Evolutionary conservation across 2,797 vertebrate genomes (phyloP).

Genomic region (Leptodactylus fallax): DNA sequence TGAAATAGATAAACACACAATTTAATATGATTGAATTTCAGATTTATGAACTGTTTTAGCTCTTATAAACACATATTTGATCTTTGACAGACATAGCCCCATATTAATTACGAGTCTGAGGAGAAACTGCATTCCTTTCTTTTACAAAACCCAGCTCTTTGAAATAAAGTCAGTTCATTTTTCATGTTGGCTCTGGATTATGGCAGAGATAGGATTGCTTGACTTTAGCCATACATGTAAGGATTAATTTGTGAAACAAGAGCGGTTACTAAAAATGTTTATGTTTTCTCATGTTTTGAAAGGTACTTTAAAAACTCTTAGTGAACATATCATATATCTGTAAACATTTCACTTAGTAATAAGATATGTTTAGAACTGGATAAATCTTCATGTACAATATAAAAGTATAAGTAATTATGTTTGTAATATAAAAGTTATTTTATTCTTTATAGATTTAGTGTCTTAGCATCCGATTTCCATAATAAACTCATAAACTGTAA

Average conservation of each 20-base stretch:
- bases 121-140: slow-evolving; percentile 42
- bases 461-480: too few species aligned
- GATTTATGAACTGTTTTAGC: slow-evolving; percentile 41
- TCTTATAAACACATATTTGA: slow-evolving; percentile 55
- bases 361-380: neutral
- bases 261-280: slow-evolving; percentile 50
- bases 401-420: neutral
- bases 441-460: neutral
- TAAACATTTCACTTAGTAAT: slow-evolving; percentile 13
- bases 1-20: slow-evolving; percentile 40
- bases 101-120: slow-evolving; percentile 51
- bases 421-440: neutral
- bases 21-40: slow-evolving; percentile 46
- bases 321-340: slow-evolving; percentile 17
- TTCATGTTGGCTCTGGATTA: slow-evolving; percentile 57
- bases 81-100: slow-evolving; percentile 53
- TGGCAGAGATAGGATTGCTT: slow-evolving; percentile 48
- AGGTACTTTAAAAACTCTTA: slow-evolving; percentile 14
- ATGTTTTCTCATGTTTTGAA: slow-evolving; percentile 39
- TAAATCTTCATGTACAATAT: neutral
- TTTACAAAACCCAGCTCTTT: slow-evolving; percentile 48
- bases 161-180: slow-evolving; percentile 61
- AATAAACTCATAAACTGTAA: neutral
- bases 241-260: slow-evolving; percentile 54
- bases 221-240: slow-evolving; percentile 37